These are phyloP conservation scores for Leguminivora glycinivorella DNA, from an alignment of 1,140 invertebrate genomes.

Conservation along the genomic window DNA sequence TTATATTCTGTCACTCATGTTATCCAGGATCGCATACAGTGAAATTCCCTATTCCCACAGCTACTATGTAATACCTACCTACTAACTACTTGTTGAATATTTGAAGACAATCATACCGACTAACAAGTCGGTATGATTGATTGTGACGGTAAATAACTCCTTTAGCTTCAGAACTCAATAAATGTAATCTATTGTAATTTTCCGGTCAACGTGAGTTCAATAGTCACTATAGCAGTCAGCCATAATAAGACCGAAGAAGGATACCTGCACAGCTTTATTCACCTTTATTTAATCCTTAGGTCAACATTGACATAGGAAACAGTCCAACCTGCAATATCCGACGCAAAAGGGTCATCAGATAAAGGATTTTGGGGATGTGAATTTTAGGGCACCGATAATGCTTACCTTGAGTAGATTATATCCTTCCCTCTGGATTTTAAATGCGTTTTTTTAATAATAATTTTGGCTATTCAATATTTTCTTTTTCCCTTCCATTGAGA, in stretches of 20 bases:
- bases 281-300: conserved; percentile 13
- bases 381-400: neutral
- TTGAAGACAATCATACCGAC: neutral
- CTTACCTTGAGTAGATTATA: neutral
- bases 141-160: neutral
- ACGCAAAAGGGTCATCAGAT: conserved; percentile 4
- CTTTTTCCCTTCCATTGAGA: no score
- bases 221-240: conserved; percentile 9
- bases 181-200: neutral
- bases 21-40: no score
- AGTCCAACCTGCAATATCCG: conserved; percentile 2
- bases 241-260: neutral
- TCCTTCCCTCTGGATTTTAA: neutral
- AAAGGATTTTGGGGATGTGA: conserved; percentile 11
- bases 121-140: neutral
- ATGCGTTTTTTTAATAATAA: no score
- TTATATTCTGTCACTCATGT: no score
- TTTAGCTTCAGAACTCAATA: conserved; percentile 4
- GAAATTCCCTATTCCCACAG: no score
- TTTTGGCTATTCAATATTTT: no score
- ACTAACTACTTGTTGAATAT: no score
- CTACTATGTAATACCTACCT: no score
- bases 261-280: conserved; percentile 22
- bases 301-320: conserved; percentile 20
- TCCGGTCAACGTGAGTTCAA: conserved; percentile 1